phyloP scores from a whole-genome alignment of 2,888 invertebrate species.

The Acheta domesticus region DNA sequence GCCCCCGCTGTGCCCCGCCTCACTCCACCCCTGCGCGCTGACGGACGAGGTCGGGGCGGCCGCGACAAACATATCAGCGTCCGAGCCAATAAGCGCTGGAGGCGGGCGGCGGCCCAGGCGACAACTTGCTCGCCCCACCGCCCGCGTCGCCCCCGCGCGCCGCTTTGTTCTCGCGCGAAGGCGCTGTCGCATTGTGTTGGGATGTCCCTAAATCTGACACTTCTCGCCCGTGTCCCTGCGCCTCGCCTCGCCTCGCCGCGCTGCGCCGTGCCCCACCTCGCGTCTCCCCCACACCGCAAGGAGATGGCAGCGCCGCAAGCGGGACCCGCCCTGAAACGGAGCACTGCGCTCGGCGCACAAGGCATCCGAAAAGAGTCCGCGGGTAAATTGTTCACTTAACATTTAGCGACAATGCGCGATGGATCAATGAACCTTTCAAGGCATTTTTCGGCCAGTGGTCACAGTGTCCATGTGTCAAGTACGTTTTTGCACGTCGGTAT shows the following conservation, averaged over 20 bases:
- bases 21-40: too few relatives aligned
- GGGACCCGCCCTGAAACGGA: not conserved
- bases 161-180: not conserved
- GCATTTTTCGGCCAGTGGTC: too few relatives aligned
- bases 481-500: too few relatives aligned
- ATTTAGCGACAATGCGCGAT: too few relatives aligned
- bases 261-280: not conserved
- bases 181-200: conserved; percentile 1
- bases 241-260: not conserved
- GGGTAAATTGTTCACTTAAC: too few relatives aligned
- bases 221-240: not conserved
- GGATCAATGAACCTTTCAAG: too few relatives aligned
- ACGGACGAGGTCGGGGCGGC: not conserved
- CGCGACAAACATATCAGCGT: not conserved
- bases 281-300: not conserved
- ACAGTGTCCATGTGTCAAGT: too few relatives aligned
- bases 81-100: too few relatives aligned
- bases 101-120: not conserved
- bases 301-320: not conserved
- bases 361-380: too few relatives aligned
- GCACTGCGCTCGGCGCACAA: too few relatives aligned
- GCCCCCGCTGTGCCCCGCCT: too few relatives aligned
- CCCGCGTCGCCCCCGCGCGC: not conserved
- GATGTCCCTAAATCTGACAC: conserved; percentile 9
- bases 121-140: not conserved